Evolutionary conservation across 2,113 vertebrate species (phyloP).

Genomic region (Tichodroma muraria): DNA sequence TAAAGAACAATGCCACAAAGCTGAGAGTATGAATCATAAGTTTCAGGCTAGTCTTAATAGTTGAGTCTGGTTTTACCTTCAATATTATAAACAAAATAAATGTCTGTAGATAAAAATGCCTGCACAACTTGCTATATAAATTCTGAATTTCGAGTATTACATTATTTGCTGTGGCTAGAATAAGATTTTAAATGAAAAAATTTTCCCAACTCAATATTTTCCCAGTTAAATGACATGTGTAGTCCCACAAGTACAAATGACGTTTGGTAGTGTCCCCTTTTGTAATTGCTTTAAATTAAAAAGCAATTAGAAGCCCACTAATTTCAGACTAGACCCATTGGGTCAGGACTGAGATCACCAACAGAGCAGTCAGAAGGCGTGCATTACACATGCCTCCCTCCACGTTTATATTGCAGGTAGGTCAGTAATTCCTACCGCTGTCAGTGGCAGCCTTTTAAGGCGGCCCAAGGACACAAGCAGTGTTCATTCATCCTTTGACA

Average conservation of each 20-base stretch:
- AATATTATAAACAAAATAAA: neutral
- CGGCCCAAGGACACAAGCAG: neutral
- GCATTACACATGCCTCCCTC: neutral
- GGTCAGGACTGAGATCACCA: slow-evolving; percentile 49
- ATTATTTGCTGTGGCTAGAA: neutral
- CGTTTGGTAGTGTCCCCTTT: slow-evolving; percentile 19
- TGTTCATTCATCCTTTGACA: neutral
- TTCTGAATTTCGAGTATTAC: neutral
- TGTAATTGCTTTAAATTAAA: slow-evolving; percentile 66
- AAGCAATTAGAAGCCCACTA: slow-evolving; percentile 60
- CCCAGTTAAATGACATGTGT: neutral
- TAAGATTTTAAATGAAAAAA: neutral
- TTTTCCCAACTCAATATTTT: neutral
- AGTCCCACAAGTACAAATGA: slow-evolving; percentile 38
- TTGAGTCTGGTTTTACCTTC: neutral
- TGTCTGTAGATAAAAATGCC: neutral
- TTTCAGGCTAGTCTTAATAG: neutral
- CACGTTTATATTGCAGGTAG: neutral
- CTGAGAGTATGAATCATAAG: slow-evolving; percentile 12
- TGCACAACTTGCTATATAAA: neutral
- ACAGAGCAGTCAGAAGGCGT: neutral
- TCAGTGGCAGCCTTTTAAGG: neutral
- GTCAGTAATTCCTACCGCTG: slow-evolving; percentile 18
- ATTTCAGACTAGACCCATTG: slow-evolving; percentile 45
- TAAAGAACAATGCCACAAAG: slow-evolving; percentile 4